Evolutionary conservation across 2,888 invertebrate genomes (phyloP).

Genomic region (Suillia variegata): DNA sequence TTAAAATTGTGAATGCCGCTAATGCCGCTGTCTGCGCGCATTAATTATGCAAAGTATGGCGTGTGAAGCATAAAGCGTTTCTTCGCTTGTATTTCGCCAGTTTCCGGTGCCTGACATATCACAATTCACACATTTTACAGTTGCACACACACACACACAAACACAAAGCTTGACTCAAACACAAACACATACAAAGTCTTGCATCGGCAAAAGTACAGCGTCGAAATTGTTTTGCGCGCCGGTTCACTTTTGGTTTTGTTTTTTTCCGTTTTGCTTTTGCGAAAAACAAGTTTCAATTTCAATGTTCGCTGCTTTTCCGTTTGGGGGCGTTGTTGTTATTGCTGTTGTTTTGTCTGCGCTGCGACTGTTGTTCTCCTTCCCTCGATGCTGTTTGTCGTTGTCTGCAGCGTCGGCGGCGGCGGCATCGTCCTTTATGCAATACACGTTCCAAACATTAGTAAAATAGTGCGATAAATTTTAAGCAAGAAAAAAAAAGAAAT

Average conservation of each 20-base stretch:
- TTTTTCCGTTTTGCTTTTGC: not conserved
- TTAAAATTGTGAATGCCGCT: not conserved
- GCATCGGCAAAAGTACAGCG: not conserved
- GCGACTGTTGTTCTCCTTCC: not conserved
- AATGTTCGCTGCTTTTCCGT: not conserved
- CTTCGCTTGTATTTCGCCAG: not conserved
- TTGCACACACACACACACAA: not conserved
- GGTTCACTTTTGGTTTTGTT: not conserved
- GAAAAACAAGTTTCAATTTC: not conserved
- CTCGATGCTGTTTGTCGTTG: not conserved
- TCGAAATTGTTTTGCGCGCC: too few relatives aligned
- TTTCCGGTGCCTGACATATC: not conserved
- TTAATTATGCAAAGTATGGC: constrained; percentile 3
- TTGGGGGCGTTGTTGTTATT: not conserved
- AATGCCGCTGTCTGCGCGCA: constrained; percentile 1
- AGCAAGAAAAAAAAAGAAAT: not conserved
- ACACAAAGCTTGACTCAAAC: not conserved
- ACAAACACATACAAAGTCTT: too few relatives aligned
- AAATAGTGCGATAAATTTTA: constrained; percentile 2
- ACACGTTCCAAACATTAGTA: not conserved
- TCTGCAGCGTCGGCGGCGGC: not conserved
- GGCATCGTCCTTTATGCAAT: not conserved
- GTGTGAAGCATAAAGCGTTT: constrained; percentile 1
- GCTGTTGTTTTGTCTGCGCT: not conserved
- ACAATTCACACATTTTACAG: not conserved